Base-by-base conservation (phyloP, 2,113 vertebrate species). In the Nipponia nippon region DNA sequence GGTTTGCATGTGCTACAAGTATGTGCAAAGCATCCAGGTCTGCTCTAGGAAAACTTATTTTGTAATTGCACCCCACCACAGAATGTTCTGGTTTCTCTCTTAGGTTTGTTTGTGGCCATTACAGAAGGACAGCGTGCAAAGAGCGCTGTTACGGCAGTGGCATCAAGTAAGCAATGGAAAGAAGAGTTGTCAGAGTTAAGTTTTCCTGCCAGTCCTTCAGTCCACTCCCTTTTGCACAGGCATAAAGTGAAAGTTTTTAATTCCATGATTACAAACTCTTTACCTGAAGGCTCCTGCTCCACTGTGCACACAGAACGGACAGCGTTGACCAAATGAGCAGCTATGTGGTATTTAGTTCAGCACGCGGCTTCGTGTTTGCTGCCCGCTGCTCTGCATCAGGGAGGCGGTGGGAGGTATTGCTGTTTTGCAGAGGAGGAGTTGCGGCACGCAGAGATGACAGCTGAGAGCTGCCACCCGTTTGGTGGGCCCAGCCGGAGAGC, bases 141-240 rank as follows among this genome's bases (percentile, higher is more conserved):
- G 1, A 65, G 44, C 3, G 0, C n/a, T 58, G 19, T 47, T 23
- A 30, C 0, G 3, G 59, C 32, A 58, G 46, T 0, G 8, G 4
- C 34, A 42, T 25, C 38, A 34, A 89, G 62, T 29, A 36, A 9
- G 7, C 16, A 18, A 38, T 2, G 50, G 30, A 49, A 62, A 59
- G 17, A 66, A 38, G 9, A 53, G 25, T 6, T 25, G 46, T 10
- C 62, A 26, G 47, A 34, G 59, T 10, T 38, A 36, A 8, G 9
- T 18, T 87, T 53, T n/a, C 23, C 3, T 46, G 17, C 26, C 13
- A 10, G 66, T 23, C 44, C 49, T 47, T 72, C 3, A 0, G 11
- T 34, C 40, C 0, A 0, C 22, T 76, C 58, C 44, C 16, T 76
- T 90, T 66, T 13, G 27, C 55, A 17, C 4, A 16, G 30, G 42